Evolutionary conservation across 2,888 invertebrate genomes (phyloP).

Genomic region (Sphaerophoria rueppellii): DNA sequence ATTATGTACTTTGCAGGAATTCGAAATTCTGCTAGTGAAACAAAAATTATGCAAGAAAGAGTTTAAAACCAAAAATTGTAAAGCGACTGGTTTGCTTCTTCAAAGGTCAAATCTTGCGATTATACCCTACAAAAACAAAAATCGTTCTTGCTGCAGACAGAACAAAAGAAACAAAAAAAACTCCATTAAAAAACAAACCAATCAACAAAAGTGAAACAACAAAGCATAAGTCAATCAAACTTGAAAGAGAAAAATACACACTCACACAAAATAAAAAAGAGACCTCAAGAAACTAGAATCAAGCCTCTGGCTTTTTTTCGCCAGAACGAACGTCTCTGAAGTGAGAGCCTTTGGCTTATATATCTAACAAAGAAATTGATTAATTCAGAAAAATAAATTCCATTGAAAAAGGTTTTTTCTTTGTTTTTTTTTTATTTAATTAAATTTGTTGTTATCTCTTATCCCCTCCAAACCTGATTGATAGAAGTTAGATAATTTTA

Average conservation of each 20-base stretch:
- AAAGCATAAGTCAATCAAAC: constrained; percentile 60
- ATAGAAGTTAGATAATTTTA: constrained; percentile 45
- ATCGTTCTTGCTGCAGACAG: constrained; percentile 14
- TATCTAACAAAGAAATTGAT: constrained; percentile 61
- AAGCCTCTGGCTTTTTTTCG: constrained; percentile 39
- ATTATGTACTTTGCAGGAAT: too few species aligned
- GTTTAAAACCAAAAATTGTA: too few species aligned
- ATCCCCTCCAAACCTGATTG: constrained; percentile 20
- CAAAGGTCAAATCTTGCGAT: neutral
- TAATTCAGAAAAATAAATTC: constrained; percentile 36
- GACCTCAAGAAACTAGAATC: constrained; percentile 19
- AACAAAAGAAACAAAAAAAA: constrained; percentile 16
- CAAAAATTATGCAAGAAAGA: too few species aligned
- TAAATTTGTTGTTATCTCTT: constrained; percentile 21
- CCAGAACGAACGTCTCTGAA: constrained; percentile 11
- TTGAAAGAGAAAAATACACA: constrained; percentile 37
- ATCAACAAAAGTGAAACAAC: constrained; percentile 48
- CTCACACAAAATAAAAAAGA: constrained; percentile 9
- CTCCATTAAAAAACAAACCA: constrained; percentile 43
- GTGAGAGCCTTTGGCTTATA: constrained; percentile 32
- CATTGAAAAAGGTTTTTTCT: constrained; percentile 7
- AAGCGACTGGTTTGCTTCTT: neutral
- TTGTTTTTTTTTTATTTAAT: neutral
- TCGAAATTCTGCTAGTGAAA: too few species aligned
- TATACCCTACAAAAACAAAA: constrained; percentile 26